Evolutionary conservation across 2,888 invertebrate species (phyloP), one percentile per base, ranked within the genome.

Genomic region (Leptopilina drosophilae): DNA sequence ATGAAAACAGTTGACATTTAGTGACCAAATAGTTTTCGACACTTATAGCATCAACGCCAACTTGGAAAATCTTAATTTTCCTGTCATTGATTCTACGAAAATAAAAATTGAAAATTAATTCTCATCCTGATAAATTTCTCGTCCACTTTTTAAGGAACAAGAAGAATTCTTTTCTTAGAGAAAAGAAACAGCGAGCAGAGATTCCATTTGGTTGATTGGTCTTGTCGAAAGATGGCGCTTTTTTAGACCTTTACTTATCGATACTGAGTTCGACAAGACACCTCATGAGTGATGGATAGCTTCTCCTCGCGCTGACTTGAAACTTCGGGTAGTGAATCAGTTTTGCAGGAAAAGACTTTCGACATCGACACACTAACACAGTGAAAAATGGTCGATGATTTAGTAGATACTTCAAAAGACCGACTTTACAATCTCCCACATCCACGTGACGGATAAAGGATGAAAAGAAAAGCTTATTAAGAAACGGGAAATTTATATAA

Each of bases 251-350:
- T 73, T 56, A 56, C 73, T 73, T 56, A 73, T 73, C 73, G 73
- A 73, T 73, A 73, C 73, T 73, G 53, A 73, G 73, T 53, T 73
- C 73, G 56, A 73, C 73, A 73, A 73, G 73, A 73, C 73, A 53
- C 73, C 78, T 15, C 49, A 11, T 67, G 42, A 76, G 78, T 78
- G 80, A 80, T 80, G 64, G 59, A 78, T 80, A 11, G 77, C 69
- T 59, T 69, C 76, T 26, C 33, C 56, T 78, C 56, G 14, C 46
- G 26, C 59, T 78, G 78, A 75, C 64, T 78, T 65, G 53, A 46
- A 64, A 64, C 73, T 78, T 64, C 40, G 75, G 65, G 49, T 42
- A 67, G 26, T 78, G 77, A 78, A 78, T 78, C 77, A 78, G 77
- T 64, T 78, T 69, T 62, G n/a, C 77, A 56, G 73, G 56, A 53